Percentiles rank a stretch among this genome's conserved stretches.
These are phyloP conservation scores for Eclectus roratus DNA, from an alignment of 2,113 vertebrate genomes.

Conservation along the genomic window DNA sequence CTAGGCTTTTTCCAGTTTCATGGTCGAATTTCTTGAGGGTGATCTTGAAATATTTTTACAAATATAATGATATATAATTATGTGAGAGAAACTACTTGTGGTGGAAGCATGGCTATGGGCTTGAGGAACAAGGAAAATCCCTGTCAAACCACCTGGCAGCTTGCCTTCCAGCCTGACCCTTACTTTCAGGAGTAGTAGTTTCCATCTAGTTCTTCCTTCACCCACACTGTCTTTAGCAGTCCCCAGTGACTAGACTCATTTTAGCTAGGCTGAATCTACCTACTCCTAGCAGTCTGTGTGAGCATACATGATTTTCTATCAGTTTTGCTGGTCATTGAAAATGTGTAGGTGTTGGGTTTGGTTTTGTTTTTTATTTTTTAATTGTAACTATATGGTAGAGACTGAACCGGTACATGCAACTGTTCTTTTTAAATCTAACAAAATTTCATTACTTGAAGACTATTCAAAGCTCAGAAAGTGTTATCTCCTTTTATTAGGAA, in stretches of 20 bases:
- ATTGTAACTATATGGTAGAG: neutral
- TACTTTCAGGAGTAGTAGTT: neutral
- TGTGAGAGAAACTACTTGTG: neutral
- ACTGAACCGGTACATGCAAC: neutral
- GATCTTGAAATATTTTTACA: neutral
- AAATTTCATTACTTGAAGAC: neutral
- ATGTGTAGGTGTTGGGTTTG: neutral
- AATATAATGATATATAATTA: neutral
- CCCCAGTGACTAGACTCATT: neutral
- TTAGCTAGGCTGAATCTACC: neutral
- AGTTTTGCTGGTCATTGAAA: neutral
- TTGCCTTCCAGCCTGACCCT: neutral
- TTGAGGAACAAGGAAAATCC: neutral
- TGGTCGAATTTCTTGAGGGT: neutral
- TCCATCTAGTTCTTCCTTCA: neutral
- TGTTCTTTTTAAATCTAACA: neutral
- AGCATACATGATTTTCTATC: accelerated
- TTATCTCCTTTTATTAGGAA: neutral
- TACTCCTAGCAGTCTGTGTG: neutral
- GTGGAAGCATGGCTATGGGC: accelerated
- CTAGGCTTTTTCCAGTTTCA: neutral
- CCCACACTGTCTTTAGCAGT: neutral
- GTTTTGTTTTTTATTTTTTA: neutral
- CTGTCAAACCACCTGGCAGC: accelerated
- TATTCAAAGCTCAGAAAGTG: neutral